A percentile compares a stretch with the other conserved stretches of the same genome.
These are phyloP conservation scores for Maniola jurtina DNA, from an alignment of 1,140 invertebrate genomes.

Conservation along the genomic window DNA sequence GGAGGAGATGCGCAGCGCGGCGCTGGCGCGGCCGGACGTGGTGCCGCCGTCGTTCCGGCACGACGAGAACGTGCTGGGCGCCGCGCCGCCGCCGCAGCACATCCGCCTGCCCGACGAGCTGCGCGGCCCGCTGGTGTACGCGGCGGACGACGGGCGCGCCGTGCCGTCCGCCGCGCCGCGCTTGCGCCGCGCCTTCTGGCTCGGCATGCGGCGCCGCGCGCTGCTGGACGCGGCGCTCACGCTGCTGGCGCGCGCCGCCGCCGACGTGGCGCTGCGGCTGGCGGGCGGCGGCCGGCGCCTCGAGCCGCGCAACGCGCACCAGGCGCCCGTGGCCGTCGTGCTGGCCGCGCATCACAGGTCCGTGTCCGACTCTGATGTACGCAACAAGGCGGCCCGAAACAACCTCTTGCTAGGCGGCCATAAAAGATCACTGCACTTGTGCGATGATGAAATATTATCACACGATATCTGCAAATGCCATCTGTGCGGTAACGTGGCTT, in stretches of 20 bases:
- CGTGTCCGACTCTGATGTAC: too few species aligned
- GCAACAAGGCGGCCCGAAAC: too few species aligned
- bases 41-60: constrained; percentile 80
- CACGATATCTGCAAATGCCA: too few species aligned
- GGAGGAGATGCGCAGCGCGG: constrained; percentile 79
- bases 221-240: constrained; percentile 79
- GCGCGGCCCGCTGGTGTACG: constrained; percentile 84
- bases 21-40: constrained; percentile 76
- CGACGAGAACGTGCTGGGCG: constrained; percentile 89
- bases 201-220: constrained; percentile 80
- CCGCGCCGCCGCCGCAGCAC: constrained; percentile 80
- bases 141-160: constrained; percentile 83
- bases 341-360: constrained; percentile 88
- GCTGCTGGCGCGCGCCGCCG: constrained; percentile 86
- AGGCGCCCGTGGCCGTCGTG: constrained; percentile 87
- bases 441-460: too few species aligned
- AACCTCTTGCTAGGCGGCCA: too few species aligned
- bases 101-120: constrained; percentile 82
- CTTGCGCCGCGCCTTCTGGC: constrained; percentile 72
- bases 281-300: constrained; percentile 53
- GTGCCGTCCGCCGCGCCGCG: constrained; percentile 84
- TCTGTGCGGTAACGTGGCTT: too few species aligned
- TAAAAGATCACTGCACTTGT: too few species aligned
- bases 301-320: constrained; percentile 81
- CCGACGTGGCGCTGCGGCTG: constrained; percentile 90